Evolutionary conservation across 2,797 vertebrate species (phyloP), one percentile per base, ranked within the genome.

Genomic region (Rhincodon typus): DNA sequence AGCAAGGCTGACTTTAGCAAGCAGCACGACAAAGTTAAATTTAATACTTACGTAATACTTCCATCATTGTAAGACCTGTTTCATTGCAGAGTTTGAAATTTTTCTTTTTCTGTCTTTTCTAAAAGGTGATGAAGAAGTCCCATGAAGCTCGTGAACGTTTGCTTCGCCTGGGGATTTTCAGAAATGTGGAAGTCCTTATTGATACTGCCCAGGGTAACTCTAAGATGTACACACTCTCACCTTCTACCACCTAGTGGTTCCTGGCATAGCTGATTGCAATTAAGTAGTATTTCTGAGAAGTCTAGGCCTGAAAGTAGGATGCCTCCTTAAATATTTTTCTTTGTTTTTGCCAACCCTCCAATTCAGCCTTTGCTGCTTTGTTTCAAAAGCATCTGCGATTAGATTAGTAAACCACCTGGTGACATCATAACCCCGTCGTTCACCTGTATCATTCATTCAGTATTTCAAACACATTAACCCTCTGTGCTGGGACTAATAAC

Each of bases 121-220:
- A 10, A 66, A 42, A 99, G 99, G 99, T 99, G 62, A 99, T 99
- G 99, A 98, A 98, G 77, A 98, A 98, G 96, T 98, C 99, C 0
- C 99, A 99, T 0, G 97, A 99, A 8, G 98, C 99, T 96, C 98
- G 99, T 62, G 98, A 98, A 96, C 99, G 96, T 96, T 96, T 99
- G 96, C 98, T 99, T 7, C 98, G 98, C 1, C 97, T 99, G 0
- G 99, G 99, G 3, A 98, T 99, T 96, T 99, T 99, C 79, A 98
- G 98, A 74, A 98, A 99, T 3, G 99, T 99, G 95, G 99, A 99
- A 34, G 99, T 99, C 91, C 97, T 99, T 86, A 99, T 99, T 4
- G 99, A 99, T 84, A 98, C 98, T 0, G 98, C 98, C 96, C 98
- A 99, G 96, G 99, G 99, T 99, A 97, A 42, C 86, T 53, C 86